These are phyloP conservation scores for Acanthisitta chloris DNA, from an alignment of 2,113 vertebrate species.

Conservation along the genomic window DNA sequence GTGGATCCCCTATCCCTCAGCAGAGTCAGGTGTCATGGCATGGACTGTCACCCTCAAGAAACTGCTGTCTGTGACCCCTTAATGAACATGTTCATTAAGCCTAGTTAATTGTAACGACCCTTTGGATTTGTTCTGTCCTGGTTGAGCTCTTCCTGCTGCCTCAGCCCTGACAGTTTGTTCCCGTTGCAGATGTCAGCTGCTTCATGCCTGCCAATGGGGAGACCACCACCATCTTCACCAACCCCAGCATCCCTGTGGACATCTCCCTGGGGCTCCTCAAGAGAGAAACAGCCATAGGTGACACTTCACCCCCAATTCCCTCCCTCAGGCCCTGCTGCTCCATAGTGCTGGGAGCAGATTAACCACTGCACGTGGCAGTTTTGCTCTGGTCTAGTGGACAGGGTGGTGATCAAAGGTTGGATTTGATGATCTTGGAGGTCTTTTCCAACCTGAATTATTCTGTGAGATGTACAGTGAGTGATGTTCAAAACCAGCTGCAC, in stretches of 20 bases:
- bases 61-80: rapidly evolving
- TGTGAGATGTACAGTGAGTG: too few relatives aligned
- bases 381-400: too few relatives aligned
- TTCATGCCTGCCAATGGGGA: conserved; percentile 96
- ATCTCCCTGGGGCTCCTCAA: conserved; percentile 92
- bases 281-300: conserved; percentile 87
- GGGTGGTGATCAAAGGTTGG: too few relatives aligned
- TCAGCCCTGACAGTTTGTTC: rapidly evolving
- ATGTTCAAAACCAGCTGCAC: rapidly evolving
- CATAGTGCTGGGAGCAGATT: rapidly evolving
- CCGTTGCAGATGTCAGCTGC: conserved; percentile 81
- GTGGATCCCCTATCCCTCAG: neutral
- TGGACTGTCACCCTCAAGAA: too few relatives aligned
- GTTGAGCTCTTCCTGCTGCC: neutral
- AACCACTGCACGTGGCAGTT: too few relatives aligned
- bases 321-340: neutral
- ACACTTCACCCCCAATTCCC: neutral
- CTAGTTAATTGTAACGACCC: neutral
- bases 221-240: conserved; percentile 83
- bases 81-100: neutral
- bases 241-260: conserved; percentile 92
- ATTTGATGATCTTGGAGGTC: too few relatives aligned
- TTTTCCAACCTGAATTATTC: too few relatives aligned
- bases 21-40: rapidly evolving
- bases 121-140: neutral